Base-by-base conservation (phyloP, 2,113 vertebrate species). In the Psittacula cyanocephala region DNA sequence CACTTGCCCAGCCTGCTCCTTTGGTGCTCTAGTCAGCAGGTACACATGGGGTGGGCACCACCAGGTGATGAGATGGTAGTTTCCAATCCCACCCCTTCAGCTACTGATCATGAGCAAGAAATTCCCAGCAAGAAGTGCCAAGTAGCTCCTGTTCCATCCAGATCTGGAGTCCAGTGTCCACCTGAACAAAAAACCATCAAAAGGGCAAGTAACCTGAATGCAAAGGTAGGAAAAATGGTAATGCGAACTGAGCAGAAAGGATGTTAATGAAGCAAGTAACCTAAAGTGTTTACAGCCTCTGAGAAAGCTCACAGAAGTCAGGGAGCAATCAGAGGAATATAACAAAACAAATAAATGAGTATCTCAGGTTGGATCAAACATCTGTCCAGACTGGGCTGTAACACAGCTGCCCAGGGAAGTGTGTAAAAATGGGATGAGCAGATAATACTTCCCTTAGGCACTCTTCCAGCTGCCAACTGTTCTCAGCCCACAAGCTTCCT, bases 361-460 rank as follows among this genome's bases (percentile, higher is more conserved):
- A 81, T 71, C 65, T 88, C 6, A 1, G 7, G 27, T 23, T 60
- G 80, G 57, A 89, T 35, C 44, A 82, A 96, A 76, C 11, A 11
- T 67, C 92, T 89, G 43, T 35, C 83, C 80, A 92, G 77, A 18
- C 35, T 6, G 18, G 65, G 60, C 50, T 78, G 69, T 62, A 63
- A 33, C 43, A 83, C 55, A 91, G 80, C 55, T 92, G 77, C 57
- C 94, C 81, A 95, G 57, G 60, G 50, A 92, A 91, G 70, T 76
- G 77, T 83, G 44, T 47, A 72, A 78, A 92, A 92, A 81, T n/a
- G 83, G 77, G 27, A 95, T 55, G 13, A 90, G 72, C 71, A 95
- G 86, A 82, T 70, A 78, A 81, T 50, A n/a, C 65, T 92, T 91
- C 93, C 83, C 91, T 89, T 41, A 92, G 80, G 95, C 86, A 62